Percentiles rank a stretch among this genome's conserved stretches.
Evolutionary conservation across 2,888 invertebrate genomes (phyloP).

Genomic region (Salticus scenicus): DNA sequence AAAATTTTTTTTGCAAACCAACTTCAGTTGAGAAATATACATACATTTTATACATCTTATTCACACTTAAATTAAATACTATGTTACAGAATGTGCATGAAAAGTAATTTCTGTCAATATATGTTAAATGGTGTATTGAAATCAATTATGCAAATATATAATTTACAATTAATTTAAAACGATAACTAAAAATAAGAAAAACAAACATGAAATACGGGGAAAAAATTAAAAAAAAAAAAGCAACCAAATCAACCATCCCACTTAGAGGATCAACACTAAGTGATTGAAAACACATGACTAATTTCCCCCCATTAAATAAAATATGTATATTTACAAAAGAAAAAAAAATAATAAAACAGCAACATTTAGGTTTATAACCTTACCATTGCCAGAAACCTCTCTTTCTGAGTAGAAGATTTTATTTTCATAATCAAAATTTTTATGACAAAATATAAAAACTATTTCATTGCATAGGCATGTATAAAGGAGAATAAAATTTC

Average conservation of each 20-base stretch:
- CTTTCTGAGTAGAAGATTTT: conserved; percentile 28
- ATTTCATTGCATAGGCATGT: conserved; percentile 2
- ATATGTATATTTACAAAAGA: conserved; percentile 56
- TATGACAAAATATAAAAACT: conserved; percentile 1
- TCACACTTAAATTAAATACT: conserved; percentile 1
- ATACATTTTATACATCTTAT: conserved; percentile 1
- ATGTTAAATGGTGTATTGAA: not conserved
- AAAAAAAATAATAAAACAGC: conserved; percentile 39
- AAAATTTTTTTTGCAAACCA: not conserved
- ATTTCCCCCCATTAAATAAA: conserved; percentile 34
- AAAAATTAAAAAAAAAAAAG: conserved; percentile 12
- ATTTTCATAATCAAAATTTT: not conserved
- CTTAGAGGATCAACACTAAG: conserved; percentile 25
- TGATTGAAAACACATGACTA: conserved; percentile 8
- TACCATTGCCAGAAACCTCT: conserved; percentile 11
- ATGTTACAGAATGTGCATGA: not conserved
- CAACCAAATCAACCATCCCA: conserved; percentile 30
- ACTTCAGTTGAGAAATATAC: not conserved
- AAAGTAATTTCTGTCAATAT: not conserved
- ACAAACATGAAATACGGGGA: not conserved
- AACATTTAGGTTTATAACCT: conserved; percentile 26
- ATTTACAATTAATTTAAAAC: not conserved
- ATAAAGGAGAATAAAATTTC: conserved; percentile 10
- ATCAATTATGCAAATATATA: too few species aligned
- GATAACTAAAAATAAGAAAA: too few species aligned